phyloP scores from a whole-genome alignment of 2,113 vertebrate species.

The Myodes glareolus region DNA sequence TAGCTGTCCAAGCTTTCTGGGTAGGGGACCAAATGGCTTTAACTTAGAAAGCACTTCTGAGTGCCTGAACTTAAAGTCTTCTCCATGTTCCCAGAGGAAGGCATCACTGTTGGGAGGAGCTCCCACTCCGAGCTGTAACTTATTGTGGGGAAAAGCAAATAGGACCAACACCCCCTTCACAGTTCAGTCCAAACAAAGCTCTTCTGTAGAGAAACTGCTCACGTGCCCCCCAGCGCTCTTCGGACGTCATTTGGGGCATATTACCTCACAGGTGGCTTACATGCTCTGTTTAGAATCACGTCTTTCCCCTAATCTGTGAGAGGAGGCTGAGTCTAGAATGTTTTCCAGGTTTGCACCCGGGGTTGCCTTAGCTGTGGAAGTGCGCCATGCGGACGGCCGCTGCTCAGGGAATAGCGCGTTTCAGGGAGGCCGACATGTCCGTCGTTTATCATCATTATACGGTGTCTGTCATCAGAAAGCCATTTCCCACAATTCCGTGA shows the following conservation, averaged over 20 bases:
- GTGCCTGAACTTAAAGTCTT: neutral
- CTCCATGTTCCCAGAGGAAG: constrained; percentile 41
- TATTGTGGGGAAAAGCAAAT: constrained; percentile 26
- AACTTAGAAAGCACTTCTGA: neutral
- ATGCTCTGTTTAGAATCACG: constrained; percentile 81
- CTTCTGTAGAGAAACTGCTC: constrained; percentile 76
- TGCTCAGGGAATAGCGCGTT: constrained; percentile 67
- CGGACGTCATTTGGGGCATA: constrained; percentile 55
- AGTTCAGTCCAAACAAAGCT: constrained; percentile 63
- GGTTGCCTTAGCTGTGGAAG: constrained; percentile 29
- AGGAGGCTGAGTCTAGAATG: constrained; percentile 62
- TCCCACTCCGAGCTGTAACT: constrained; percentile 16
- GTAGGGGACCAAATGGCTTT: neutral
- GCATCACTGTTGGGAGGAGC: neutral
- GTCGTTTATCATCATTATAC: constrained; percentile 83
- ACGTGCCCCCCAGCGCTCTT: constrained; percentile 70
- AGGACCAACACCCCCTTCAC: constrained; percentile 29
- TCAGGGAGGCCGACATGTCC: constrained; percentile 75
- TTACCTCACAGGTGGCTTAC: constrained; percentile 80
- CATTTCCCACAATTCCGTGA: constrained; percentile 76
- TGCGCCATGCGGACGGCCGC: constrained; percentile 15
- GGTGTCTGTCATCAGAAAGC: constrained; percentile 81
- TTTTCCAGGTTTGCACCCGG: constrained; percentile 72
- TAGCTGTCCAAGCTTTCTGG: neutral
- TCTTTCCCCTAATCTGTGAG: constrained; percentile 67